Percentiles rank a stretch among this genome's conserved stretches.
phyloP scores from a whole-genome alignment of 2,797 vertebrate species.

The Saguinus oedipus region DNA sequence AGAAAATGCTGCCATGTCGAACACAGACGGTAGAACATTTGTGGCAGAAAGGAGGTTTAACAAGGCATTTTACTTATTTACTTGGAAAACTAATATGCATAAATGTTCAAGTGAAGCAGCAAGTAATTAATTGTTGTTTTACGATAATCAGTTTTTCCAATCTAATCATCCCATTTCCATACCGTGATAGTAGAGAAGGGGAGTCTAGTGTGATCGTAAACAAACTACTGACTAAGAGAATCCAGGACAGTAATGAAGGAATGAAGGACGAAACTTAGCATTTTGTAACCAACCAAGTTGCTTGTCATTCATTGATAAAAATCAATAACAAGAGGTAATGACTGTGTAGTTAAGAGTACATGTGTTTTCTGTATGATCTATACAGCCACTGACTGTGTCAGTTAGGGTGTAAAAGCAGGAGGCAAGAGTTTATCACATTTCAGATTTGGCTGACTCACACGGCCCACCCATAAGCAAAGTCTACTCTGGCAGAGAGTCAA shows the following conservation, averaged over 20 bases:
- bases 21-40: constrained; percentile 72
- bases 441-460: constrained; percentile 81
- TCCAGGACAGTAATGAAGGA: not conserved
- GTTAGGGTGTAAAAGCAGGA: constrained; percentile 76
- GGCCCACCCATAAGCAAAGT: constrained; percentile 81
- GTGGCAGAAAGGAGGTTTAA: constrained; percentile 69
- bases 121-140: constrained; percentile 67
- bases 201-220: constrained; percentile 1
- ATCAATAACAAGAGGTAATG: constrained; percentile 75
- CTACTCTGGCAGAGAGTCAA: constrained; percentile 79
- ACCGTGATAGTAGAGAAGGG: not conserved
- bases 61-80: constrained; percentile 71
- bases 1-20: constrained; percentile 60
- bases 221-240: not conserved
- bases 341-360: constrained; percentile 14
- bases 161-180: not conserved
- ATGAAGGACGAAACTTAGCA: constrained; percentile 16
- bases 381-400: constrained; percentile 71
- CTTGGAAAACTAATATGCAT: constrained; percentile 68
- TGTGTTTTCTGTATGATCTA: constrained; percentile 72
- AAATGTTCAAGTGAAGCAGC: constrained; percentile 66
- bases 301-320: constrained; percentile 25
- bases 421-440: constrained; percentile 83
- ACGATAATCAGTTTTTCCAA: not conserved
- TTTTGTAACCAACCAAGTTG: constrained; percentile 50